phyloP scores from a whole-genome alignment of 2,113 vertebrate species.

The Chaetorhynchus papuensis region DNA sequence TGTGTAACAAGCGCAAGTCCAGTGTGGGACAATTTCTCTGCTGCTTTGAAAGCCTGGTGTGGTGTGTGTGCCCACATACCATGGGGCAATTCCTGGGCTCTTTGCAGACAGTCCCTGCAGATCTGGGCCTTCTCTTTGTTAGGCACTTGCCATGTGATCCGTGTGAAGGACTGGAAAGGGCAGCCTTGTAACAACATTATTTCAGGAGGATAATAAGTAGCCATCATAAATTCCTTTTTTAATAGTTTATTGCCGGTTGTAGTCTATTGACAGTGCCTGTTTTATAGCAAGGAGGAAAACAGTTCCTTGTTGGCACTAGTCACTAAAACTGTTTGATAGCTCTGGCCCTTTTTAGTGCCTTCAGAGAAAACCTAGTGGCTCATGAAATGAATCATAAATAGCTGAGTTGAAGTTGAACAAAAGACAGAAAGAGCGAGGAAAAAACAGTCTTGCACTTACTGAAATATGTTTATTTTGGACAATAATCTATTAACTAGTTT shows the following conservation, averaged over 20 bases:
- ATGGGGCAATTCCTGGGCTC: not conserved
- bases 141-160: constrained; percentile 29
- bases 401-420: constrained; percentile 50
- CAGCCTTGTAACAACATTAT: constrained; percentile 73
- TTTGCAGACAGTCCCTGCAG: not conserved
- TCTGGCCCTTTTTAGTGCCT: constrained; percentile 61
- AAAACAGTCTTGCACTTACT: constrained; percentile 36
- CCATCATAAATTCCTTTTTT: constrained; percentile 77
- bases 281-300: constrained; percentile 70
- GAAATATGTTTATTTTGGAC: constrained; percentile 65
- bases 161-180: constrained; percentile 59
- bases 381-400: constrained; percentile 74
- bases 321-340: constrained; percentile 68
- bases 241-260: constrained; percentile 77
- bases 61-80: not conserved
- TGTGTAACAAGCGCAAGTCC: not conserved
- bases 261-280: constrained; percentile 71
- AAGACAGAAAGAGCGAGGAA: constrained; percentile 14
- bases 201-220: constrained; percentile 70
- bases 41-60: not conserved
- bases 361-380: constrained; percentile 65
- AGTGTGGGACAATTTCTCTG: not conserved
- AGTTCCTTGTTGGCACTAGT: constrained; percentile 56
- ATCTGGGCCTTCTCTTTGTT: constrained; percentile 56
- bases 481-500: constrained; percentile 53